Evolutionary conservation across 2,113 vertebrate species (phyloP).

Genomic region (Craseonycteris thonglongyai): DNA sequence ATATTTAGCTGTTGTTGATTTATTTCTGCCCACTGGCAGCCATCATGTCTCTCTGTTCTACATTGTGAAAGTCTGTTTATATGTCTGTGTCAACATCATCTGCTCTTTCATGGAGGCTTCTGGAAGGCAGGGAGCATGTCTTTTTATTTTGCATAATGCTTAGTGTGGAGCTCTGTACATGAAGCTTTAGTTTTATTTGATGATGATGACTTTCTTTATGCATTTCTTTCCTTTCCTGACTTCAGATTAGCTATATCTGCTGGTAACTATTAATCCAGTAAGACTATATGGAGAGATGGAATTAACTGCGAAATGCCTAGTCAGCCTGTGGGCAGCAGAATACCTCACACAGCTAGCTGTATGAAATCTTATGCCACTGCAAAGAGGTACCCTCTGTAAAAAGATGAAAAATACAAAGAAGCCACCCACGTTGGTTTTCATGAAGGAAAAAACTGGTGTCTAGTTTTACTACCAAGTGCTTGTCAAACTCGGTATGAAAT

Average conservation of each 20-base stretch:
- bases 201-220: conserved; percentile 4
- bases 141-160: conserved; percentile 48
- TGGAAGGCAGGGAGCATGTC: conserved; percentile 41
- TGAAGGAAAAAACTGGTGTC: conserved; percentile 42
- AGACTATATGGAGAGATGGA: not conserved
- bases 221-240: conserved; percentile 8
- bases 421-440: conserved; percentile 37
- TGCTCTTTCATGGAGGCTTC: conserved; percentile 33
- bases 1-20: conserved; percentile 63
- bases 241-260: conserved; percentile 12
- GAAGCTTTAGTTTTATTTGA: conserved; percentile 44
- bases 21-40: conserved; percentile 51
- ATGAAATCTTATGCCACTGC: not conserved
- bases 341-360: not conserved
- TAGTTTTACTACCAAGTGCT: conserved; percentile 52
- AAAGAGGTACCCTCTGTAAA: conserved; percentile 6
- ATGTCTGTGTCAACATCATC: conserved; percentile 36
- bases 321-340: not conserved
- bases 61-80: conserved; percentile 53
- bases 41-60: conserved; percentile 53
- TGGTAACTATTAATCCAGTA: conserved; percentile 2
- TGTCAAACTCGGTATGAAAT: conserved; percentile 41
- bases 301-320: not conserved
- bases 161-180: not conserved
- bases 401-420: conserved; percentile 20